phyloP scores from a whole-genome alignment of 1,140 invertebrate genomes.

The Lepidostoma basale region DNA sequence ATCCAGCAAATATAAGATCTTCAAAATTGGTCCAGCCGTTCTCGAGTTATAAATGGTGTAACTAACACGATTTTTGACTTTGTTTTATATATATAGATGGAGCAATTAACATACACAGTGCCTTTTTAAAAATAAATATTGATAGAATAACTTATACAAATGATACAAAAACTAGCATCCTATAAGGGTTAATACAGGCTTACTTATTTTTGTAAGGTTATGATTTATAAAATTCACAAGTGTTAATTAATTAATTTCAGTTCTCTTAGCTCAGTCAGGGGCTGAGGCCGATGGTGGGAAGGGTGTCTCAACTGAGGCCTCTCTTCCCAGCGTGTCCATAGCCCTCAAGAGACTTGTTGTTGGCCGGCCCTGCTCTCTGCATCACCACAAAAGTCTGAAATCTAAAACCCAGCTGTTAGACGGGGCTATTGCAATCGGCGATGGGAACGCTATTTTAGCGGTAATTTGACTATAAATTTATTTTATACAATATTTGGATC shows the following conservation, averaged over 20 bases:
- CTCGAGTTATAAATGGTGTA: too few species aligned
- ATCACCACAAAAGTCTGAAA: slow-evolving; percentile 61
- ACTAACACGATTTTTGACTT: too few species aligned
- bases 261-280: slow-evolving; percentile 38
- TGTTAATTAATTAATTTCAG: slow-evolving; percentile 26
- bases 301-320: background rate
- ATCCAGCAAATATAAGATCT: too few species aligned
- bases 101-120: too few species aligned
- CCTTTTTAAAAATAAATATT: too few species aligned
- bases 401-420: slow-evolving; percentile 65
- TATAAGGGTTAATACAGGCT: too few species aligned
- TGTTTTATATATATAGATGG: too few species aligned
- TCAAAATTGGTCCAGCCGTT: too few species aligned
- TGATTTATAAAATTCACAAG: background rate
- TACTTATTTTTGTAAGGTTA: background rate
- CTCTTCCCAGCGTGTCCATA: slow-evolving; percentile 48
- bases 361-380: slow-evolving; percentile 58
- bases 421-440: slow-evolving; percentile 60
- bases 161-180: too few species aligned
- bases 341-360: slow-evolving; percentile 60
- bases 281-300: slow-evolving; percentile 7
- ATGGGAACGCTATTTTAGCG: slow-evolving; percentile 64
- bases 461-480: slow-evolving; percentile 47
- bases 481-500: background rate
- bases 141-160: too few species aligned